Evolutionary conservation across 2,888 invertebrate genomes (phyloP).

Genomic region (Steinernema carpocapsae): DNA sequence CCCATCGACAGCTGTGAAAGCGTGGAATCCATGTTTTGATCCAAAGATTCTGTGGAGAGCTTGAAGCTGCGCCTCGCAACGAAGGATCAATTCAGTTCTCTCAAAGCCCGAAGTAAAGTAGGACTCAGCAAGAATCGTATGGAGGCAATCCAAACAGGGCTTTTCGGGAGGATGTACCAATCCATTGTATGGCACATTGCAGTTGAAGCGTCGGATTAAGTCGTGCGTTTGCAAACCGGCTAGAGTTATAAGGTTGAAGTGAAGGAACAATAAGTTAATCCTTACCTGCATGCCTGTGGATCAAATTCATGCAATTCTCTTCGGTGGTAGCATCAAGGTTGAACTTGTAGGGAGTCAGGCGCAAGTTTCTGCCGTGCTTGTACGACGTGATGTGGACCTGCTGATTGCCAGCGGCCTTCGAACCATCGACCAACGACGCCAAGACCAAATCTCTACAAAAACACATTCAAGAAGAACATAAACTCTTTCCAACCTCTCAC

Average conservation of each 20-base stretch:
- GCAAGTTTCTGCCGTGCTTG: conserved; percentile 82
- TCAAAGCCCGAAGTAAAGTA: conserved; percentile 69
- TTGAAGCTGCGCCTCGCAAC: conserved; percentile 87
- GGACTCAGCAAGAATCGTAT: conserved; percentile 79
- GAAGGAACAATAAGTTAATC: conserved; percentile 57
- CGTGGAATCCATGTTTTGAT: conserved; percentile 95
- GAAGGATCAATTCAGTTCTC: conserved; percentile 73
- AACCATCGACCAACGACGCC: conserved; percentile 93
- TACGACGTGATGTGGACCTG: conserved; percentile 74
- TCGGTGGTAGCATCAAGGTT: conserved; percentile 95
- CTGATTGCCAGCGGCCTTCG: conserved; percentile 92
- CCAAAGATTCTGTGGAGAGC: conserved; percentile 89
- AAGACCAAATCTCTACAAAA: conserved; percentile 83
- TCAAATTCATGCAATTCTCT: conserved; percentile 79
- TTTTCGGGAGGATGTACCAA: conserved; percentile 95
- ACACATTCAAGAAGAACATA: background rate
- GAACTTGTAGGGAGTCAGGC: conserved; percentile 82
- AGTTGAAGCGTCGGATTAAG: conserved; percentile 90
- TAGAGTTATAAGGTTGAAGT: conserved; percentile 38
- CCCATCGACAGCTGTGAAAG: conserved; percentile 71
- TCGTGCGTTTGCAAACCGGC: conserved; percentile 78
- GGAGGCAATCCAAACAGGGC: conserved; percentile 87
- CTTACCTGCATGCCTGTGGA: conserved; percentile 72
- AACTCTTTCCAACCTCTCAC: conserved; percentile 77
- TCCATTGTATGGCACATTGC: conserved; percentile 96